Conservation (phyloP, 2,797 vertebrate genomes). For the Hippoglossus hippoglossus region DNA sequence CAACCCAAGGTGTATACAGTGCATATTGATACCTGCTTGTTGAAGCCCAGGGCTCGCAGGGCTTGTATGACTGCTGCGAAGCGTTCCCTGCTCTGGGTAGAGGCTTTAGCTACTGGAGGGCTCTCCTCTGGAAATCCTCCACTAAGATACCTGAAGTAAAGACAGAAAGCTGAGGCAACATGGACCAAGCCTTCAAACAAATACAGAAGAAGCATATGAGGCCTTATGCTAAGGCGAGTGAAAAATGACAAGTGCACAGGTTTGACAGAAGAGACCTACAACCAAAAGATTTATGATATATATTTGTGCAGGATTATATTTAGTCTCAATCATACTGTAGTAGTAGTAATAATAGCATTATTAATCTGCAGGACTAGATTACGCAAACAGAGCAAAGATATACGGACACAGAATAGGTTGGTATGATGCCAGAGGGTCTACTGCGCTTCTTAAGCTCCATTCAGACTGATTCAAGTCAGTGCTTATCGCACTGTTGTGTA, state of each 20-base stretch:
- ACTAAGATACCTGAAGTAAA: slow-evolving; percentile 85
- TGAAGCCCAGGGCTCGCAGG: slow-evolving; percentile 89
- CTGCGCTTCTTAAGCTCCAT: neutral
- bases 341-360: neutral
- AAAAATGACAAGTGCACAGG: neutral
- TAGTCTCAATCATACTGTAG: neutral
- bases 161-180: neutral
- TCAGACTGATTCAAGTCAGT: slow-evolving; percentile 14
- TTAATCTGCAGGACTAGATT: slow-evolving; percentile 15
- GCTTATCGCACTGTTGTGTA: slow-evolving; percentile 4
- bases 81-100: slow-evolving; percentile 87
- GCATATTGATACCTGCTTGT: slow-evolving; percentile 85
- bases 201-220: neutral
- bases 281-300: neutral
- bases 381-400: neutral
- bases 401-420: neutral
- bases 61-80: slow-evolving; percentile 88
- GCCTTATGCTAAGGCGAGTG: neutral
- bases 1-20: slow-evolving; percentile 2
- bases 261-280: slow-evolving; percentile 4
- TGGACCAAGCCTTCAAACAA: neutral
- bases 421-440: slow-evolving; percentile 2
- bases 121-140: slow-evolving; percentile 74
- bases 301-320: slow-evolving; percentile 1
- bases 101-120: slow-evolving; percentile 72